Percentiles rank a stretch among this genome's conserved stretches.
phyloP scores from a whole-genome alignment of 2,797 vertebrate species.

The Heteromormyrus szaboi region DNA sequence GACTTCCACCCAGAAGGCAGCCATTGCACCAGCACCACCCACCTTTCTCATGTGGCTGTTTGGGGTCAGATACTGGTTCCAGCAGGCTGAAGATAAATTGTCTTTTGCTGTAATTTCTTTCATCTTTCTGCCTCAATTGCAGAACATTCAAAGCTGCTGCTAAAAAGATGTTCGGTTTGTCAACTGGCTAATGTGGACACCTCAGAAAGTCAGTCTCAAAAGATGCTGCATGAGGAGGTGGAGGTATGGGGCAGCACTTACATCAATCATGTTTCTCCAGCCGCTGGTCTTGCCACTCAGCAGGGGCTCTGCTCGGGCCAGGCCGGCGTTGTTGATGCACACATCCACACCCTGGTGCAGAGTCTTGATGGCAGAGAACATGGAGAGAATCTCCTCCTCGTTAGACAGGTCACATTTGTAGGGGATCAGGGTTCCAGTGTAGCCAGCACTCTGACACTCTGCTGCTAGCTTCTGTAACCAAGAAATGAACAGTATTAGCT shows the following conservation, averaged over 20 bases:
- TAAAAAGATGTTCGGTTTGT: not conserved
- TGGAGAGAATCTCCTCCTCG: conserved; percentile 93
- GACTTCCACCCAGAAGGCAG: not conserved
- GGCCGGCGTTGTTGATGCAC: conserved; percentile 90
- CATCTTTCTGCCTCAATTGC: not conserved
- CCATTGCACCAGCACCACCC: not conserved
- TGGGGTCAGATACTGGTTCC: not conserved
- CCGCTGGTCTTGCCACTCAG: conserved; percentile 80
- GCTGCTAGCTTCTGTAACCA: conserved; percentile 80
- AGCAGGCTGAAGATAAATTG: not conserved
- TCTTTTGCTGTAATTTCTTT: not conserved
- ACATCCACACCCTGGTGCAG: conserved; percentile 86
- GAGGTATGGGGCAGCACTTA: conserved; percentile 51
- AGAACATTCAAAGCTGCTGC: not conserved
- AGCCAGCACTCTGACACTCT: conserved; percentile 88
- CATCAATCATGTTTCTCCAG: conserved; percentile 92
- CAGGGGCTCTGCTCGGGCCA: conserved; percentile 80
- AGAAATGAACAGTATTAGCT: not conserved
- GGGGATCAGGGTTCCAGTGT: conserved; percentile 79
- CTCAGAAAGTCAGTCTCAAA: not conserved
- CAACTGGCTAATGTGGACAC: not conserved
- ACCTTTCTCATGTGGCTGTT: not conserved
- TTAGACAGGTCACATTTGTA: conserved; percentile 91
- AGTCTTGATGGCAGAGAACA: conserved; percentile 90
- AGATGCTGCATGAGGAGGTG: not conserved